Conservation (phyloP, 2,888 invertebrate species). For the Bellardia bayeri region DNA sequence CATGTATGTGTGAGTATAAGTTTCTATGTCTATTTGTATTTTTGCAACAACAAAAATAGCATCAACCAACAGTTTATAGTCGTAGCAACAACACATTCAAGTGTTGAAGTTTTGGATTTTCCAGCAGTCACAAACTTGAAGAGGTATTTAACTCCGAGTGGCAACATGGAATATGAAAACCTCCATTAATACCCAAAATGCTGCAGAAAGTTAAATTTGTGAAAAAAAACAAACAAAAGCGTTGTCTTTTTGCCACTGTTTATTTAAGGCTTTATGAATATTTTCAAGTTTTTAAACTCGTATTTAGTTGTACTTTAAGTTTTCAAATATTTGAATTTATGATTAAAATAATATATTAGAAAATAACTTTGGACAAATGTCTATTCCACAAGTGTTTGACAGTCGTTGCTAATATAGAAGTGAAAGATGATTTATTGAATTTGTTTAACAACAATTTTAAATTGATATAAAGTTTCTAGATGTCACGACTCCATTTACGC, state of each 20-base stretch:
- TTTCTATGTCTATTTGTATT: neutral
- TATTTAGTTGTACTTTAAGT: neutral
- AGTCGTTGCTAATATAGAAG: too few relatives aligned
- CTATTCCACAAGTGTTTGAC: too few relatives aligned
- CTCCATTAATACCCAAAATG: conserved; percentile 47
- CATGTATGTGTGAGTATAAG: neutral
- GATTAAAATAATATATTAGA: neutral
- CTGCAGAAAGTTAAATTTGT: conserved; percentile 23
- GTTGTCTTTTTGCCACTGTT: neutral
- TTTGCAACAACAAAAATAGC: neutral
- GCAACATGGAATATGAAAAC: conserved; percentile 46
- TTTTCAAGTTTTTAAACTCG: neutral
- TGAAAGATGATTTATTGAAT: too few relatives aligned
- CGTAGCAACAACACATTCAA: conserved; percentile 49
- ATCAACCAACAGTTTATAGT: conserved; percentile 18
- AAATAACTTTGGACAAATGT: too few relatives aligned
- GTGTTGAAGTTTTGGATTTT: conserved; percentile 69
- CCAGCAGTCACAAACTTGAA: conserved; percentile 60
- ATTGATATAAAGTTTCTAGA: too few relatives aligned
- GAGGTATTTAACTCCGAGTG: conserved; percentile 59
- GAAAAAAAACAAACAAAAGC: neutral
- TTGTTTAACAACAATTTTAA: too few relatives aligned
- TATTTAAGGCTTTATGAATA: conserved; percentile 1
- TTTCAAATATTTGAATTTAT: conserved; percentile 18
- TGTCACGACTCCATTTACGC: too few relatives aligned